A percentile compares a stretch with the other conserved stretches of the same genome.
Evolutionary conservation across 2,113 vertebrate genomes (phyloP).

Genomic region (Gymnobelideus leadbeateri): DNA sequence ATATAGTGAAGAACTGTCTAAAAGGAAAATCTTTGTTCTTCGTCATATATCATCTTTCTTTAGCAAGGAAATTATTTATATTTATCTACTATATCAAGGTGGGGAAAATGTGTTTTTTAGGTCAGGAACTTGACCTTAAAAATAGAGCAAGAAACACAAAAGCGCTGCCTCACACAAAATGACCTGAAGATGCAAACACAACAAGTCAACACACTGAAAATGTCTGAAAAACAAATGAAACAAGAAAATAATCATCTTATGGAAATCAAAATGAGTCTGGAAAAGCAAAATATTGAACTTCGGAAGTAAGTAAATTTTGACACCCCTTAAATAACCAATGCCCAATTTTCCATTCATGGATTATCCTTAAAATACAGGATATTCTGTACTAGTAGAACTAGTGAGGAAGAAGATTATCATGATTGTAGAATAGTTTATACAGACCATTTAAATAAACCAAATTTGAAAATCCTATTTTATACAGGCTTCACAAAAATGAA

Average conservation of each 20-base stretch:
- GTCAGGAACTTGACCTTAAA: conserved; percentile 96
- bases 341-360: neutral
- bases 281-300: conserved; percentile 97
- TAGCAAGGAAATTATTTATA: conserved; percentile 44
- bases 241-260: conserved; percentile 97
- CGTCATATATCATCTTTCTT: conserved; percentile 23
- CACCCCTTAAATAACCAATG: neutral
- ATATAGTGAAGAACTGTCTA: conserved; percentile 40
- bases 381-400: neutral
- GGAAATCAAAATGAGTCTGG: conserved; percentile 95
- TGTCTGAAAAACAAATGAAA: conserved; percentile 97
- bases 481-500: neutral
- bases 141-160: conserved; percentile 98
- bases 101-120: conserved; percentile 82
- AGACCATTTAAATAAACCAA: neutral
- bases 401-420: neutral
- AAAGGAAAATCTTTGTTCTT: conserved; percentile 26
- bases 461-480: neutral
- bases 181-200: conserved; percentile 97
- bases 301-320: conserved; percentile 90
- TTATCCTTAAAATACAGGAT: neutral
- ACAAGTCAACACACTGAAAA: conserved; percentile 92
- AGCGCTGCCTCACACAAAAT: conserved; percentile 95
- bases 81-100: conserved; percentile 57
- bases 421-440: neutral